Conservation (phyloP, 1,140 invertebrate species). For the Nylanderia fulva region DNA sequence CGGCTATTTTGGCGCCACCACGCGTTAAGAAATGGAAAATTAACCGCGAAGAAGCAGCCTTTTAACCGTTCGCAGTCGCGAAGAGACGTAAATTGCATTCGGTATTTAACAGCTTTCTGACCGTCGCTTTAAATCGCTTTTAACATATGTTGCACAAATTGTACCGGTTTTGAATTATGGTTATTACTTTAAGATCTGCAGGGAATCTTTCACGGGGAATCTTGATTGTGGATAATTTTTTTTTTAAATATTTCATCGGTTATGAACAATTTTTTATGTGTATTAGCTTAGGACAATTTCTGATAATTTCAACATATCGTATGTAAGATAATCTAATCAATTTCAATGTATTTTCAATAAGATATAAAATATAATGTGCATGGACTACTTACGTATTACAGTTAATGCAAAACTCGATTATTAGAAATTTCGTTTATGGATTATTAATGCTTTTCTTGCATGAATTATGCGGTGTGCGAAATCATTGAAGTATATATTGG, state of each 20-base stretch:
- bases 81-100: conserved; percentile 26
- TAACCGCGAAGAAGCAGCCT: conserved; percentile 27
- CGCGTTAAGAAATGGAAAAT: conserved; percentile 55
- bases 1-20: conserved; percentile 30
- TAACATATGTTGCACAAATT: conserved; percentile 16
- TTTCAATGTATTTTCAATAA: neutral
- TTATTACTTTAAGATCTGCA: conserved; percentile 15
- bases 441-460: too few species aligned
- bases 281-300: neutral
- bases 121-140: conserved; percentile 36
- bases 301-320: neutral
- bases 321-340: neutral
- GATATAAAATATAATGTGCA: neutral
- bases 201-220: neutral
- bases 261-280: neutral
- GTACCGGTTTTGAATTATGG: conserved; percentile 23
- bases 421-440: neutral
- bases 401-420: neutral
- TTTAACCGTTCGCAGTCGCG: neutral
- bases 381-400: neutral
- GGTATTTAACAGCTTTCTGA: conserved; percentile 42
- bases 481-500: neutral
- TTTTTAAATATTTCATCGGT: neutral
- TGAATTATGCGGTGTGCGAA: neutral
- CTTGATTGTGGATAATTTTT: neutral